A percentile compares a stretch with the other conserved stretches of the same genome.
These are phyloP conservation scores for Poecilia gillii DNA, from an alignment of 2,797 vertebrate species.

Conservation along the genomic window DNA sequence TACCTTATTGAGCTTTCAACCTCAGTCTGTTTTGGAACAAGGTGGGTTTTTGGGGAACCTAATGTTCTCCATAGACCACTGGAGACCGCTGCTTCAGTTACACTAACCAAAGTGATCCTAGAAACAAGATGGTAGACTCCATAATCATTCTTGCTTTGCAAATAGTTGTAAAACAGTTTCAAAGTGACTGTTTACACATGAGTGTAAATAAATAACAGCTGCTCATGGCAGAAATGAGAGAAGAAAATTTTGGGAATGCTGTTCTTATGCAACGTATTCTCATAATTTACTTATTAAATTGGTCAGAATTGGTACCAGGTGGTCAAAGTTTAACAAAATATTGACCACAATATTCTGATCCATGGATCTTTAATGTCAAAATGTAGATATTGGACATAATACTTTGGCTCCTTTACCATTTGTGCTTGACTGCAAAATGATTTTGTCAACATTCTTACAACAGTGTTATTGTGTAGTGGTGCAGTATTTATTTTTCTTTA, in stretches of 20 bases:
- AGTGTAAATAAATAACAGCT: background rate
- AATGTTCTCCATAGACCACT: background rate
- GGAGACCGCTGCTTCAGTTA: background rate
- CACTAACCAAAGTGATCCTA: background rate
- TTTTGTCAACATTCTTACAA: background rate
- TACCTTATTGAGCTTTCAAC: background rate
- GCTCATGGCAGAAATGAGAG: background rate
- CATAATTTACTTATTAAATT: background rate
- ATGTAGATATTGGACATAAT: background rate
- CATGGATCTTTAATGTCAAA: background rate
- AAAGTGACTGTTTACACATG: background rate
- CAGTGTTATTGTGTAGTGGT: background rate
- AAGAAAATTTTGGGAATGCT: background rate
- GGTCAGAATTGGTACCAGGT: background rate
- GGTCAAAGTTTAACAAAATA: background rate
- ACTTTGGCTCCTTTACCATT: background rate
- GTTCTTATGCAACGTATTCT: background rate
- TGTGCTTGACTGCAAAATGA: background rate
- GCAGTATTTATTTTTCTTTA: background rate
- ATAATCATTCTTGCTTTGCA: background rate
- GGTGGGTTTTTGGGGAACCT: background rate
- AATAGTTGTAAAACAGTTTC: background rate
- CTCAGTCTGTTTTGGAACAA: background rate
- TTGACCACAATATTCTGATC: background rate
- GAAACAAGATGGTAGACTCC: background rate